Percentiles rank a stretch among this genome's conserved stretches.
Evolutionary conservation across 2,888 invertebrate genomes (phyloP).

Genomic region (Sesia bembeciformis): DNA sequence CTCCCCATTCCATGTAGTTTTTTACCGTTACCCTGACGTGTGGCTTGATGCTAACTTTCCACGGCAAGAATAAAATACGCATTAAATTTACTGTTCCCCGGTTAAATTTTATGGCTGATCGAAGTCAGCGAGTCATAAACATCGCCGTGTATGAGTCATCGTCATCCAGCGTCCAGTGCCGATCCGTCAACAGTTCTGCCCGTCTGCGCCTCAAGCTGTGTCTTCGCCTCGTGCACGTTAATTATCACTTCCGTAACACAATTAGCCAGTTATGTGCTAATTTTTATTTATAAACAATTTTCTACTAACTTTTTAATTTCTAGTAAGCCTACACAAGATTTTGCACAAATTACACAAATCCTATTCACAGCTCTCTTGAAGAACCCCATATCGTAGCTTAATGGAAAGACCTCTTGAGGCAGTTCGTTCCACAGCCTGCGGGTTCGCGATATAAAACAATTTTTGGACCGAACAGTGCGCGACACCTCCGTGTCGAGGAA

Average conservation of each 20-base stretch:
- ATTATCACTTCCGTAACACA: constrained; percentile 42
- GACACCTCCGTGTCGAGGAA: no score
- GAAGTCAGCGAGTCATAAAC: constrained; percentile 38
- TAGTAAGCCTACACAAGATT: no score
- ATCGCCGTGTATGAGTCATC: constrained; percentile 38
- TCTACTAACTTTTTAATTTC: neutral
- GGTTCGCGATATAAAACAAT: no score
- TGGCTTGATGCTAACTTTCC: neutral
- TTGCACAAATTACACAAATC: no score
- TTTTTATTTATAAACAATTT: constrained; percentile 15
- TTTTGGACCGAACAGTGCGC: no score
- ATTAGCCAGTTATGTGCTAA: constrained; percentile 14
- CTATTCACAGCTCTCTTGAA: neutral
- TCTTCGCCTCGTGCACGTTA: constrained; percentile 46
- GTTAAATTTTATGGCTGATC: constrained; percentile 45
- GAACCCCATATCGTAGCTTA: no score
- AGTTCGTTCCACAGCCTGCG: no score
- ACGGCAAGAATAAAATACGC: constrained; percentile 15
- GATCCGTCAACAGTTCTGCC: constrained; percentile 41
- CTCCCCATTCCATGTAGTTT: neutral
- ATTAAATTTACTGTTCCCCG: constrained; percentile 26
- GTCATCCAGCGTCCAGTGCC: constrained; percentile 19
- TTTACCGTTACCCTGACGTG: neutral
- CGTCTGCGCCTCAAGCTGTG: constrained; percentile 23
- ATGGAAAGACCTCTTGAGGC: no score